Evolutionary conservation across 2,113 vertebrate species (phyloP).

Genomic region (Salvator merianae): DNA sequence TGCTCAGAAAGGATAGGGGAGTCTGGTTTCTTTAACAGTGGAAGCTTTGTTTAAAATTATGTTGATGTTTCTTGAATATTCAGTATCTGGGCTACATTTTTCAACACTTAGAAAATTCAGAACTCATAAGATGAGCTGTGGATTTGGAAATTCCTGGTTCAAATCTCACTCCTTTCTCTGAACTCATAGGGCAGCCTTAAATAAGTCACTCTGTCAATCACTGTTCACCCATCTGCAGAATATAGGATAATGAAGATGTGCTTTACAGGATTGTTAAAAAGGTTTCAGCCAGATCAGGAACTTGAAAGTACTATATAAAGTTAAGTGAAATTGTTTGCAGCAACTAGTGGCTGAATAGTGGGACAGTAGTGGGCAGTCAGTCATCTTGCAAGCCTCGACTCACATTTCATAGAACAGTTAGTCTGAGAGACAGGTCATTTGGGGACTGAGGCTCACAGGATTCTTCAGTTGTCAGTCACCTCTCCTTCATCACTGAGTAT

Average conservation of each 20-base stretch:
- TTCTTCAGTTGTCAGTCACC: too few species aligned
- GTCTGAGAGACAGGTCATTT: too few species aligned
- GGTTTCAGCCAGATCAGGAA: background rate
- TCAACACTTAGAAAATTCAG: background rate
- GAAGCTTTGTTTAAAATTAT: background rate
- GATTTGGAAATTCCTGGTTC: background rate
- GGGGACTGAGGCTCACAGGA: too few species aligned
- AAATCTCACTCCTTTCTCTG: background rate
- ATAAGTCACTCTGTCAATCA: background rate
- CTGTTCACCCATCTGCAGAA: too few species aligned
- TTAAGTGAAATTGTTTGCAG: background rate
- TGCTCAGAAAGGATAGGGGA: background rate
- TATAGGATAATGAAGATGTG: too few species aligned
- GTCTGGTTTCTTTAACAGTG: too few species aligned
- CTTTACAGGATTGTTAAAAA: too few species aligned
- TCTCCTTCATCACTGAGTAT: too few species aligned
- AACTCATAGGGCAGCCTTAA: background rate
- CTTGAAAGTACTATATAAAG: background rate
- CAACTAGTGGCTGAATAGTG: too few species aligned
- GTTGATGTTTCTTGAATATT: background rate
- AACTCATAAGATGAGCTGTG: background rate
- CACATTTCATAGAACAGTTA: too few species aligned
- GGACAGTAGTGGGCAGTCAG: too few species aligned
- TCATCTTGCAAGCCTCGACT: too few species aligned
- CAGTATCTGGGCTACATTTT: background rate